These are phyloP conservation scores for Caenorhabditis elegans DNA, from an alignment of 1,140 invertebrate genomes.

Conservation along the genomic window DNA sequence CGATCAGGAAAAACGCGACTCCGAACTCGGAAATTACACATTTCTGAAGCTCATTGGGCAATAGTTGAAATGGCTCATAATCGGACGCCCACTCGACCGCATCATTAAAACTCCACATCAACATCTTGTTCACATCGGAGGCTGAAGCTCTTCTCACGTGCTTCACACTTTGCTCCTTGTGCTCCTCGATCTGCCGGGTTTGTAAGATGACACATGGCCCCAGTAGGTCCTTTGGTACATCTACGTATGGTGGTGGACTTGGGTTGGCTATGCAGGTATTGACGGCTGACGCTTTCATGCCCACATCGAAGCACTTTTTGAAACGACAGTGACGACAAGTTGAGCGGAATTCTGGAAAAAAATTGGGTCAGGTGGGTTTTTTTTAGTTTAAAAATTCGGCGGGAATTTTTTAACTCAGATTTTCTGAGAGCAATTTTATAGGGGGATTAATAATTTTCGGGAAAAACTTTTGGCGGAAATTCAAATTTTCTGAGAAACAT, in stretches of 20 bases:
- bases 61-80: not conserved
- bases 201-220: too few species aligned
- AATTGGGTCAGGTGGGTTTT: too few species aligned
- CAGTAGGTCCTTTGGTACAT: not conserved
- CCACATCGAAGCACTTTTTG: not conserved
- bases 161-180: not conserved
- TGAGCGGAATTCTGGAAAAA: not conserved
- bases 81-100: not conserved
- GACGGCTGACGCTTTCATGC: not conserved
- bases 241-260: not conserved
- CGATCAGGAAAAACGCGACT: not conserved
- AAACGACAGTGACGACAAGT: not conserved
- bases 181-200: not conserved
- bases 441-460: too few species aligned
- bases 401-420: too few species aligned
- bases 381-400: too few species aligned
- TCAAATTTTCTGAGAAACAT: too few species aligned
- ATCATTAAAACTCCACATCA: conserved; percentile 8
- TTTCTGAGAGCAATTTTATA: too few species aligned
- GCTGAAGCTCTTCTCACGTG: not conserved
- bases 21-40: not conserved
- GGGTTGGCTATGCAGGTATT: not conserved
- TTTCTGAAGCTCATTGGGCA: not conserved
- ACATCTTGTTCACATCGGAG: not conserved
- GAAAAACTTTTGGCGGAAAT: too few species aligned